Percentiles rank a stretch among this genome's conserved stretches.
These are phyloP conservation scores for Coracias cyanogaster DNA, from an alignment of 2,797 vertebrate species.

Conservation along the genomic window DNA sequence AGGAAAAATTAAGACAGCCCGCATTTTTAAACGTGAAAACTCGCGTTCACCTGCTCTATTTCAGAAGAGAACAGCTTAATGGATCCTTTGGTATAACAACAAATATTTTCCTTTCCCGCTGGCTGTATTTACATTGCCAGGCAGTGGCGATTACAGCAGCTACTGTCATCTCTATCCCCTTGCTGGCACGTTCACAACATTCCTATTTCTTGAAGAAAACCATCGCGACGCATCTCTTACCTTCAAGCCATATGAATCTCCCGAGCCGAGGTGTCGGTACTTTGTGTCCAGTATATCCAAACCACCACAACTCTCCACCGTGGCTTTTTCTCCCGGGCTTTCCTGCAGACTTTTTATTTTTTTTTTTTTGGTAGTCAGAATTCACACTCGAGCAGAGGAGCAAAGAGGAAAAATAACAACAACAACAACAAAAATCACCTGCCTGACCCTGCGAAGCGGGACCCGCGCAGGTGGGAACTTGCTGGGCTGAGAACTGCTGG, in stretches of 20 bases:
- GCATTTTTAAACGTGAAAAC: background rate
- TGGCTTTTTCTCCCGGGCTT: background rate
- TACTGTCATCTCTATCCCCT: background rate
- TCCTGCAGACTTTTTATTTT: background rate
- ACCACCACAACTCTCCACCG: constrained; percentile 6
- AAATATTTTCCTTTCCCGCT: background rate
- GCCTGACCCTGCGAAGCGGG: background rate
- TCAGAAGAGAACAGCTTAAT: background rate
- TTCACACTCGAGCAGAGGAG: background rate
- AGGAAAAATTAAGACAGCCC: background rate
- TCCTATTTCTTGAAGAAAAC: background rate
- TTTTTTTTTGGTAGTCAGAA: background rate
- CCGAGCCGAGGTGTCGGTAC: constrained; percentile 11
- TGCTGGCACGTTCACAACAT: background rate
- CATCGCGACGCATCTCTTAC: constrained; percentile 55
- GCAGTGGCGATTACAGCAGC: background rate
- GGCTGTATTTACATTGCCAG: background rate
- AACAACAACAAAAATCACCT: background rate
- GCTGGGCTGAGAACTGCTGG: background rate
- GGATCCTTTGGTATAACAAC: background rate
- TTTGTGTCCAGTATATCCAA: constrained; percentile 34
- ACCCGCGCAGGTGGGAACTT: rapidly evolving
- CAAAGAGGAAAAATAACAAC: too few species aligned
- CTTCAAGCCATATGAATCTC: constrained; percentile 82
- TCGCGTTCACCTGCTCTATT: background rate